These are phyloP conservation scores for Mungos mungo DNA, from an alignment of 2,113 vertebrate species.

Conservation along the genomic window DNA sequence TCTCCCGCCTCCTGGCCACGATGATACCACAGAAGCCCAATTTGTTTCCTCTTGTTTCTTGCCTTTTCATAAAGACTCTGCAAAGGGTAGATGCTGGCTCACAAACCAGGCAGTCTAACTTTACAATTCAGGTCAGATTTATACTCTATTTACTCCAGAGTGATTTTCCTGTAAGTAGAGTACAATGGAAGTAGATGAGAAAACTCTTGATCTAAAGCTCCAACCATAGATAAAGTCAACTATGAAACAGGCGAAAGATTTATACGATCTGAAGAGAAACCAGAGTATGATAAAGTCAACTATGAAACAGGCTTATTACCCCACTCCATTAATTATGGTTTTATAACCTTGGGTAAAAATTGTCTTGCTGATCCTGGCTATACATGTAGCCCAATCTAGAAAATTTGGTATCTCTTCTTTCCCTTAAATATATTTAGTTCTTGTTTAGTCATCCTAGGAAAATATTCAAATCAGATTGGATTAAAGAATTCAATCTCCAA, in stretches of 20 bases:
- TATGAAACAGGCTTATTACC: background rate
- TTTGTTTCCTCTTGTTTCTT: conserved; percentile 23
- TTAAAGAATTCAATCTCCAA: background rate
- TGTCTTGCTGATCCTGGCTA: background rate
- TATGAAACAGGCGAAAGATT: background rate
- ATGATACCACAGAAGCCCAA: background rate
- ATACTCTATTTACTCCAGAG: background rate
- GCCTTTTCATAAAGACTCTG: background rate
- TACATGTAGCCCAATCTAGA: background rate
- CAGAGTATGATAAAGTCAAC: background rate
- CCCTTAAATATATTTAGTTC: background rate
- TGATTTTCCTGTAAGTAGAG: background rate
- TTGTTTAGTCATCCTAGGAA: background rate
- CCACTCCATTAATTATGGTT: background rate
- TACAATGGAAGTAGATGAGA: background rate
- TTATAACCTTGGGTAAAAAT: background rate
- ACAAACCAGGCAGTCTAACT: background rate
- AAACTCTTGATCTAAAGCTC: background rate
- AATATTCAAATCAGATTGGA: background rate
- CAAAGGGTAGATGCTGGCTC: background rate
- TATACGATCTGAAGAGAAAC: no score
- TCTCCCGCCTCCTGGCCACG: background rate
- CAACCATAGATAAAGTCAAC: background rate
- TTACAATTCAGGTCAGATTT: background rate
- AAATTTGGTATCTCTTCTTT: background rate